phyloP scores from a whole-genome alignment of 37 sponge, comb jelly and placozoan genomes.

The Crambe crambe region DNA sequence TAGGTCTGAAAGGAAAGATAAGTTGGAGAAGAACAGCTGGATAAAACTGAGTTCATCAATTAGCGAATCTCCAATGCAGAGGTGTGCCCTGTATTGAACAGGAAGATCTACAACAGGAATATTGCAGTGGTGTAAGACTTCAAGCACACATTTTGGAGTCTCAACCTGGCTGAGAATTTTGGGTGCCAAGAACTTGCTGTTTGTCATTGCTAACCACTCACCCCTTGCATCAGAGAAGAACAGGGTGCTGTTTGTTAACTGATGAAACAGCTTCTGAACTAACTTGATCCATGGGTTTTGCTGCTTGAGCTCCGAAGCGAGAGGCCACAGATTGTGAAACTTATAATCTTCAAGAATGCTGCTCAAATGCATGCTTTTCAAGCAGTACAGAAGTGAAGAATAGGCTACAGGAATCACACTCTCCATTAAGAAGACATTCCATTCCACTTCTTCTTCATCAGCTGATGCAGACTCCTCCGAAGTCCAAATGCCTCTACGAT shows the following conservation, averaged over 20 bases:
- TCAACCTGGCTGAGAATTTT: slow-evolving; percentile 1
- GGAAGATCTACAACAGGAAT: slow-evolving; percentile 44
- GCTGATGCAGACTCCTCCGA: background rate
- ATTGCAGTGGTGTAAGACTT: background rate
- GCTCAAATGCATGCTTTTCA: slow-evolving; percentile 4
- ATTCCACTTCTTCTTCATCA: slow-evolving; percentile 14
- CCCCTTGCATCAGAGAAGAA: slow-evolving; percentile 6
- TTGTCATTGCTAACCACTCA: slow-evolving; percentile 11
- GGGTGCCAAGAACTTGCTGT: slow-evolving; percentile 24
- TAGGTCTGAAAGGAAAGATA: background rate
- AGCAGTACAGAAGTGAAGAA: background rate
- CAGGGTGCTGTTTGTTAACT: slow-evolving; percentile 1
- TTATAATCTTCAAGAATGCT: background rate
- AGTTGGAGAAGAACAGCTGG: background rate
- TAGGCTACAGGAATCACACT: slow-evolving; percentile 43
- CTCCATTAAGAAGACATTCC: slow-evolving; percentile 48
- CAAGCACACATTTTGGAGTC: background rate
- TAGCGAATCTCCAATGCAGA: background rate
- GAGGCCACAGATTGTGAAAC: slow-evolving; percentile 34
- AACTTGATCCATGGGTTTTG: slow-evolving; percentile 22
- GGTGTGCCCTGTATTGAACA: background rate
- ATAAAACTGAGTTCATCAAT: background rate
- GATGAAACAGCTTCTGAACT: background rate
- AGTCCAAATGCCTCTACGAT: slow-evolving; percentile 70
- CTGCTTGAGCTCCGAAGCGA: background rate